Evolutionary conservation across 1,140 invertebrate genomes (phyloP).

Genomic region (Stegodyphus mimosarum): DNA sequence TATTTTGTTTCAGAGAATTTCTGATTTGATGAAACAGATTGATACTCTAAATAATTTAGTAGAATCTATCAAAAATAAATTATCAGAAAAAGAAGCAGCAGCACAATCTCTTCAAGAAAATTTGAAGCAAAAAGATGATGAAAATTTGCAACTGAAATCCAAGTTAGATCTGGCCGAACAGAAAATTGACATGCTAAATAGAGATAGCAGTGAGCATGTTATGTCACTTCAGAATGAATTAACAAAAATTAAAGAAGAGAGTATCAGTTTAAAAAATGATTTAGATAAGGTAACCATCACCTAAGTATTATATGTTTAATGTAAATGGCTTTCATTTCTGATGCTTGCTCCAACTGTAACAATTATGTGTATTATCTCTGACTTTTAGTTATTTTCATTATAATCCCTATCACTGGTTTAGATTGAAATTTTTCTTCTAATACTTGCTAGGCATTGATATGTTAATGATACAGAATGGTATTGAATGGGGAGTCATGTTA

Average conservation of each 20-base stretch:
- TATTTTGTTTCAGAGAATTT: slow-evolving; percentile 11
- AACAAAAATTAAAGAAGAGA: slow-evolving; percentile 43
- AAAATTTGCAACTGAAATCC: slow-evolving; percentile 15
- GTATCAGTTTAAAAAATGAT: slow-evolving; percentile 12
- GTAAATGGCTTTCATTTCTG: neutral
- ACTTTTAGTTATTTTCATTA: no score
- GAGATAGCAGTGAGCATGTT: slow-evolving; percentile 46
- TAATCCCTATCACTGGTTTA: no score
- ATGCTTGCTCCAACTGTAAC: no score
- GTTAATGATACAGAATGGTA: no score
- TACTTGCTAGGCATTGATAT: no score
- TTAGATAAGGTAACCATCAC: slow-evolving; percentile 22
- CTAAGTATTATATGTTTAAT: neutral
- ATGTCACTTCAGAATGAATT: slow-evolving; percentile 39
- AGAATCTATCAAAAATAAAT: slow-evolving; percentile 4
- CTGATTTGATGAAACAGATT: slow-evolving; percentile 8
- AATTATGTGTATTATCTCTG: no score
- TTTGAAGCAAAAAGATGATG: slow-evolving; percentile 28
- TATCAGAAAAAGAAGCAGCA: neutral
- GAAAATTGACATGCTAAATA: slow-evolving; percentile 49
- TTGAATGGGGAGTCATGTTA: no score
- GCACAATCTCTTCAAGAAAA: neutral
- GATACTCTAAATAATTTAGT: neutral
- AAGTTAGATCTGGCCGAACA: slow-evolving; percentile 38
- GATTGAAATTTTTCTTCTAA: no score